Percentiles rank a stretch among this genome's conserved stretches.
These are phyloP conservation scores for Patagioenas fasciata DNA, from an alignment of 2,113 vertebrate genomes.

Conservation along the genomic window DNA sequence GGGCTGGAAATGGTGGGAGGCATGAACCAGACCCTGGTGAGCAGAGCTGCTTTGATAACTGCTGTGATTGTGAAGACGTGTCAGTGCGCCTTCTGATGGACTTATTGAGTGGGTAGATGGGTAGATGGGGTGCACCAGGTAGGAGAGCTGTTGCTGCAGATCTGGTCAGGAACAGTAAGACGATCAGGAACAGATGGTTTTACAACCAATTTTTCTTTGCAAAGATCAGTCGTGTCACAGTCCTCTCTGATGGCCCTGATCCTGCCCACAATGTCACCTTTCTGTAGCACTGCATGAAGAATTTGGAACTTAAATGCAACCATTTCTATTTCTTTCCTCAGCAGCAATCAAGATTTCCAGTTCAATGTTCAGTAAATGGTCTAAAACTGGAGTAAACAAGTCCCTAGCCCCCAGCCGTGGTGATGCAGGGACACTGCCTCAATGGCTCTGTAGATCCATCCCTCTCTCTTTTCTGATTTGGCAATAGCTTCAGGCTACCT, in stretches of 20 bases:
- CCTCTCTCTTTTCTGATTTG: neutral
- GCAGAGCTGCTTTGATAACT: neutral
- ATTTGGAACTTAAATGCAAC: neutral
- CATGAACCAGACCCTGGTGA: neutral
- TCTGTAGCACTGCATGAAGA: neutral
- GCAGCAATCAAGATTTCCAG: neutral
- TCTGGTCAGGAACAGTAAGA: neutral
- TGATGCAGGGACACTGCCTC: neutral
- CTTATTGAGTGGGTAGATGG: rapidly evolving
- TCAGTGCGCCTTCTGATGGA: neutral
- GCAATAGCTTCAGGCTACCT: neutral
- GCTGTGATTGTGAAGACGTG: neutral
- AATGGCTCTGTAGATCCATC: neutral
- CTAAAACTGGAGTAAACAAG: neutral
- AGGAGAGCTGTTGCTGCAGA: neutral
- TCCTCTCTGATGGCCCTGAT: neutral
- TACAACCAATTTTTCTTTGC: neutral
- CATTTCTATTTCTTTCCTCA: neutral
- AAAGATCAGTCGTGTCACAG: neutral
- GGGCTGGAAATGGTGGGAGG: neutral
- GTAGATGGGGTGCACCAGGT: neutral
- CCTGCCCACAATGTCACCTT: neutral
- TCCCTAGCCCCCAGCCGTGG: neutral
- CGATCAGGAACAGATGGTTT: neutral
- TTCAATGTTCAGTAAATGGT: neutral